These are phyloP conservation scores for Cochlearius cochlearius DNA, from an alignment of 2,113 vertebrate species.

Conservation along the genomic window DNA sequence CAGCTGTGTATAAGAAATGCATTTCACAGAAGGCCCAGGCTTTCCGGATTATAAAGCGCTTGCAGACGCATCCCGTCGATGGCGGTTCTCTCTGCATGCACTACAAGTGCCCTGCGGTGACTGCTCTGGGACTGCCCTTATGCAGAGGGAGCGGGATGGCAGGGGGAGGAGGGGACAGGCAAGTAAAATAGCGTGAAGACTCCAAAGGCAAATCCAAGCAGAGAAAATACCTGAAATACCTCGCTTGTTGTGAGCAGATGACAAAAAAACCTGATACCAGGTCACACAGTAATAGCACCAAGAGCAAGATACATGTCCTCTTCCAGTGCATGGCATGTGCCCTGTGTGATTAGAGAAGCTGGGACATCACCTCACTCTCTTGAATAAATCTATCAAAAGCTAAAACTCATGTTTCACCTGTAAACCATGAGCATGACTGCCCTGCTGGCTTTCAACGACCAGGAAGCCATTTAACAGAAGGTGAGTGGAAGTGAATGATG, in stretches of 20 bases:
- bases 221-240: background rate
- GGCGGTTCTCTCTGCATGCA: background rate
- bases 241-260: background rate
- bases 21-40: background rate
- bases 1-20: background rate
- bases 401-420: background rate
- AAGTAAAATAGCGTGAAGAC: background rate
- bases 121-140: background rate
- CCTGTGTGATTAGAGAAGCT: background rate
- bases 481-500: background rate
- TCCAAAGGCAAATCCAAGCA: background rate
- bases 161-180: background rate
- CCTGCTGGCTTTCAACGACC: background rate
- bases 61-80: accelerated
- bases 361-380: background rate
- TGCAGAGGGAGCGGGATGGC: accelerated
- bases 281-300: background rate
- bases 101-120: background rate
- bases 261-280: background rate
- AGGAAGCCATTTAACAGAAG: background rate
- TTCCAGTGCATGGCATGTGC: background rate
- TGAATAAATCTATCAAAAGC: background rate
- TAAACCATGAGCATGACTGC: background rate
- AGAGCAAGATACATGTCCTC: background rate
- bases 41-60: background rate